These are phyloP conservation scores for Neotoxoptera formosana DNA, from an alignment of 1,140 invertebrate genomes.

Conservation along the genomic window DNA sequence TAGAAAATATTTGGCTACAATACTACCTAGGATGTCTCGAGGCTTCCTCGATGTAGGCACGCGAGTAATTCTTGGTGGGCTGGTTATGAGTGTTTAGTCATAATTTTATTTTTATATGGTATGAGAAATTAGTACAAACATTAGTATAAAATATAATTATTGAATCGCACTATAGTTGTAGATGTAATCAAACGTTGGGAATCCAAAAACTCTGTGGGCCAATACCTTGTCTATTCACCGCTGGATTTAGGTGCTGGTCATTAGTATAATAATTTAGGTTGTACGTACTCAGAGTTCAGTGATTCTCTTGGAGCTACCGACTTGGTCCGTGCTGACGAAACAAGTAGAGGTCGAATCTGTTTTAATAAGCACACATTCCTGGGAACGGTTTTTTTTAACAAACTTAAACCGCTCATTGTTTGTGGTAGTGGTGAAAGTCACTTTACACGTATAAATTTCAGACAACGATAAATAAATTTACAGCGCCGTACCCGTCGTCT, in stretches of 20 bases:
- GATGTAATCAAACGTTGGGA: too few species aligned
- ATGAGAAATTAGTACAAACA: too few species aligned
- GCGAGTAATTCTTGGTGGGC: too few species aligned
- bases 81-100: too few species aligned
- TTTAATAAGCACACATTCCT: constrained; percentile 10
- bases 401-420: not conserved
- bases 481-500: too few species aligned
- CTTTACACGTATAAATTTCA: not conserved
- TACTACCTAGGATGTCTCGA: not conserved
- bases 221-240: too few species aligned
- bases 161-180: too few species aligned
- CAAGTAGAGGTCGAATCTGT: constrained; percentile 17
- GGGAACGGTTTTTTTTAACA: not conserved
- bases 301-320: not conserved
- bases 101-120: too few species aligned
- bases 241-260: too few species aligned
- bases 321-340: not conserved
- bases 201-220: too few species aligned
- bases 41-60: not conserved
- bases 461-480: not conserved
- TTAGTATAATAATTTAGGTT: not conserved
- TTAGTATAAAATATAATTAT: too few species aligned
- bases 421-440: not conserved
- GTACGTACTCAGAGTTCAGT: constrained; percentile 32
- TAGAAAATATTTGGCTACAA: not conserved